Conservation (phyloP, 2,888 invertebrate genomes). For the Leucoptera coffeella region DNA sequence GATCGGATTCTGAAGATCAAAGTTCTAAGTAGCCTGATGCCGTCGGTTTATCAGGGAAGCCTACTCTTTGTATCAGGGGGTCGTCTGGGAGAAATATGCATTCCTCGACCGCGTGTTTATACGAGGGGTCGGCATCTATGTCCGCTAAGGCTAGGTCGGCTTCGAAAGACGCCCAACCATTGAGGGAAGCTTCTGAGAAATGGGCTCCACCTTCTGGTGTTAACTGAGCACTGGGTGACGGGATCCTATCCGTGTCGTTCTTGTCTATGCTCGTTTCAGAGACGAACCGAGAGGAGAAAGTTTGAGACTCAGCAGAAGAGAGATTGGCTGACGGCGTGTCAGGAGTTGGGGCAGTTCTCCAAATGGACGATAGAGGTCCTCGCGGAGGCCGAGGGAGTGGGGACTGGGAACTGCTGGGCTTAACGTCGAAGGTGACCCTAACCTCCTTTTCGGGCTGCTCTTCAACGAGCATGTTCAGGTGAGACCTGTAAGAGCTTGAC, state of each 20-base stretch:
- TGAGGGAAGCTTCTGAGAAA: slow-evolving; percentile 37
- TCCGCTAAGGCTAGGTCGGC: slow-evolving; percentile 57
- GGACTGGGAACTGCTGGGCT: slow-evolving; percentile 21
- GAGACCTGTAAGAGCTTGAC: slow-evolving; percentile 44
- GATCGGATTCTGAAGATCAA: slow-evolving; percentile 46
- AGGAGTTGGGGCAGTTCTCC: slow-evolving; percentile 52
- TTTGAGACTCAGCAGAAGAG: slow-evolving; percentile 51
- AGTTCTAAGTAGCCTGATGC: slow-evolving; percentile 49
- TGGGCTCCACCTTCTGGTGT: slow-evolving; percentile 45
- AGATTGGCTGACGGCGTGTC: slow-evolving; percentile 66
- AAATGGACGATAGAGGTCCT: slow-evolving; percentile 35
- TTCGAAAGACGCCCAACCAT: slow-evolving; percentile 59
- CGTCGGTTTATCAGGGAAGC: slow-evolving; percentile 51
- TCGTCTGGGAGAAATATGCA: slow-evolving; percentile 56
- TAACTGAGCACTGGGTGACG: slow-evolving; percentile 53
- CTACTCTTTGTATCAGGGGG: slow-evolving; percentile 42
- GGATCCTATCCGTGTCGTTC: slow-evolving; percentile 22
- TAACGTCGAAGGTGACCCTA: slow-evolving; percentile 37
- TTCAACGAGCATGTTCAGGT: slow-evolving; percentile 42
- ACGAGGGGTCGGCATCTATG: slow-evolving; percentile 56
- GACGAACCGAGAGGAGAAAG: slow-evolving; percentile 59
- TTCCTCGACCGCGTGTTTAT: slow-evolving; percentile 57
- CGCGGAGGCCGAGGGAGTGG: slow-evolving; percentile 28
- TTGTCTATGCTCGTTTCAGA: slow-evolving; percentile 42
- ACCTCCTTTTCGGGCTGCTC: slow-evolving; percentile 41